A percentile compares a stretch with the other conserved stretches of the same genome.
Conservation (phyloP, 2,888 invertebrate species). For the Ormyrus thymus region DNA sequence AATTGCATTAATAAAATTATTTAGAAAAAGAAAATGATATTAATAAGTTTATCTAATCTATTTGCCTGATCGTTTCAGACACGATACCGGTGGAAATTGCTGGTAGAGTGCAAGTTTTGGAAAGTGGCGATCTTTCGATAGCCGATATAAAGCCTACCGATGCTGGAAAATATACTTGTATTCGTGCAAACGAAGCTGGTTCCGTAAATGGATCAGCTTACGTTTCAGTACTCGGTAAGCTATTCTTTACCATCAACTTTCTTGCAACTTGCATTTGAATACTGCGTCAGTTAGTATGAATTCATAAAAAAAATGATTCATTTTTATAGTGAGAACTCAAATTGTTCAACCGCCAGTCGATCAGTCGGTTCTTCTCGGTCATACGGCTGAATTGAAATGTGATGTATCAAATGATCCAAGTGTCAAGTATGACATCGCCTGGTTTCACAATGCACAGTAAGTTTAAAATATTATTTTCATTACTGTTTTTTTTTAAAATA, state of each 20-base stretch:
- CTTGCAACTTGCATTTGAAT: not conserved
- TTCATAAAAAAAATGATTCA: not conserved
- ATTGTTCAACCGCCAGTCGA: constrained; percentile 96
- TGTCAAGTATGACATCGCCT: constrained; percentile 89
- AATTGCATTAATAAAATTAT: no score
- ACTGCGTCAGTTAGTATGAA: not conserved
- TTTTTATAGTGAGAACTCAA: constrained; percentile 87
- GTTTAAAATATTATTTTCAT: constrained; percentile 67
- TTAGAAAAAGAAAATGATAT: no score
- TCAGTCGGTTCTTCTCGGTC: constrained; percentile 92
- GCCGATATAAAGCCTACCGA: constrained; percentile 89
- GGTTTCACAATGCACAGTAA: constrained; percentile 91
- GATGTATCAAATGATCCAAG: constrained; percentile 94
- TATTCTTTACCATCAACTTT: not conserved
- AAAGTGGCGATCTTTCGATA: constrained; percentile 91
- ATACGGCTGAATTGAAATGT: constrained; percentile 95
- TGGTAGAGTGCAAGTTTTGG: constrained; percentile 89
- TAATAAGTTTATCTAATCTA: no score
- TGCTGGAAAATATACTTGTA: constrained; percentile 92
- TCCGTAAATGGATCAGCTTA: constrained; percentile 88
- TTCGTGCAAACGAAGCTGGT: constrained; percentile 93
- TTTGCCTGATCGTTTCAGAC: constrained; percentile 72
- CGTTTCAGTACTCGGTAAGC: constrained; percentile 87
- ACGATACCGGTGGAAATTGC: constrained; percentile 80
- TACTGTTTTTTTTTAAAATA: not conserved